These are phyloP conservation scores for Blastobasis adustella DNA, from an alignment of 2,888 invertebrate species.

Conservation along the genomic window DNA sequence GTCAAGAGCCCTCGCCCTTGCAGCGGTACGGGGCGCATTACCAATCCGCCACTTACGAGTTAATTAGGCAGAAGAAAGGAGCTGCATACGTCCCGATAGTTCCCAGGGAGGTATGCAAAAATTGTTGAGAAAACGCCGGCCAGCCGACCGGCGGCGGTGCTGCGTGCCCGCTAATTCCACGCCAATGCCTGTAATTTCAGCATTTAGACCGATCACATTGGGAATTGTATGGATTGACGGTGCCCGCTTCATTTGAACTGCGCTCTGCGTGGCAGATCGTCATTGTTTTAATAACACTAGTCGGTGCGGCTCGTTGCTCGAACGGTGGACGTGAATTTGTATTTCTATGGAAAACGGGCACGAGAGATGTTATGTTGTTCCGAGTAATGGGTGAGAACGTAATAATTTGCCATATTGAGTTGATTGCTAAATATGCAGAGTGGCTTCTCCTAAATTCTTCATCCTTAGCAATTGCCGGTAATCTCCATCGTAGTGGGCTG, in stretches of 20 bases:
- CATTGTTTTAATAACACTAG: no score
- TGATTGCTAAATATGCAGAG: no score
- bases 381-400: no score
- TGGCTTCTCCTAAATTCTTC: no score
- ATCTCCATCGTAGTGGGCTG: neutral
- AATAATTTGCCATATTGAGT: no score
- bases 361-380: no score
- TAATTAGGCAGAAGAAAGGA: slow-evolving; percentile 47
- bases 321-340: no score
- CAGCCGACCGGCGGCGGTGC: slow-evolving; percentile 35
- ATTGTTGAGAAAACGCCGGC: slow-evolving; percentile 66
- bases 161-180: slow-evolving; percentile 60
- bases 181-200: slow-evolving; percentile 47
- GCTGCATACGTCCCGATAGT: slow-evolving; percentile 38
- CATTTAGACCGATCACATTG: slow-evolving; percentile 52
- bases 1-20: no score
- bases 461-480: no score
- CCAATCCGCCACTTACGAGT: slow-evolving; percentile 42
- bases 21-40: slow-evolving; percentile 18
- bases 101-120: slow-evolving; percentile 71
- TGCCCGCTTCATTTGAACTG: slow-evolving; percentile 9
- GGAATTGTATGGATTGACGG: slow-evolving; percentile 31
- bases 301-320: no score
- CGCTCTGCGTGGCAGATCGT: no score
- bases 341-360: no score